Evolutionary conservation across 2,797 vertebrate species (phyloP).

Genomic region (Xyrichtys novacula): DNA sequence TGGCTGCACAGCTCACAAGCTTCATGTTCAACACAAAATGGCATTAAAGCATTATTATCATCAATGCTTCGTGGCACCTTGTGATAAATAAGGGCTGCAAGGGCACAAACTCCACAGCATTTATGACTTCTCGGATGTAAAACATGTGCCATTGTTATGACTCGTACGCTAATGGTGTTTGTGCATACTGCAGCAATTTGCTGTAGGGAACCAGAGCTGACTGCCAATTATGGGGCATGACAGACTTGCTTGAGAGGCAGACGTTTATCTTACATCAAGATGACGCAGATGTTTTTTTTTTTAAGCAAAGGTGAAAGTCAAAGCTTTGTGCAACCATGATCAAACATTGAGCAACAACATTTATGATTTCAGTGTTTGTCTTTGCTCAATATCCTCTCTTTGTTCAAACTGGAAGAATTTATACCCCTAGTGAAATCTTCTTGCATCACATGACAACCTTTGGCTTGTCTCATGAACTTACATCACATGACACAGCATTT

Average conservation of each 20-base stretch:
- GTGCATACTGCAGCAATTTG: neutral
- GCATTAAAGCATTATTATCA: slow-evolving; percentile 24
- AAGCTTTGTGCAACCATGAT: neutral
- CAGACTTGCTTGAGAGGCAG: neutral
- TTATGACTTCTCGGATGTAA: neutral
- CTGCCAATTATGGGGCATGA: neutral
- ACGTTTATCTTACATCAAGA: slow-evolving; percentile 8
- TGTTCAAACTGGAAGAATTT: neutral
- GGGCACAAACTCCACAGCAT: neutral
- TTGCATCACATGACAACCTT: slow-evolving; percentile 17
- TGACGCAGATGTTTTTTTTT: slow-evolving; percentile 1
- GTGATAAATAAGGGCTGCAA: neutral
- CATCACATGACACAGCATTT: neutral
- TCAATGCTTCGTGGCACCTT: slow-evolving; percentile 1
- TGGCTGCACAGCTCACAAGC: slow-evolving; percentile 7
- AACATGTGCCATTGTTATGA: neutral
- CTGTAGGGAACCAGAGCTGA: slow-evolving; percentile 12
- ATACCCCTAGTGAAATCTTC: neutral
- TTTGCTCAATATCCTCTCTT: neutral
- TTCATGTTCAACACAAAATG: slow-evolving; percentile 15
- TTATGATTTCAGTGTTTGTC: neutral
- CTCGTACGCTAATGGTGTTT: neutral
- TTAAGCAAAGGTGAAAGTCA: neutral
- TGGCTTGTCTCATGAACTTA: neutral
- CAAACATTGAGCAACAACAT: neutral